phyloP scores from a whole-genome alignment of 2,888 invertebrate species.

The Cerastis leucographa region DNA sequence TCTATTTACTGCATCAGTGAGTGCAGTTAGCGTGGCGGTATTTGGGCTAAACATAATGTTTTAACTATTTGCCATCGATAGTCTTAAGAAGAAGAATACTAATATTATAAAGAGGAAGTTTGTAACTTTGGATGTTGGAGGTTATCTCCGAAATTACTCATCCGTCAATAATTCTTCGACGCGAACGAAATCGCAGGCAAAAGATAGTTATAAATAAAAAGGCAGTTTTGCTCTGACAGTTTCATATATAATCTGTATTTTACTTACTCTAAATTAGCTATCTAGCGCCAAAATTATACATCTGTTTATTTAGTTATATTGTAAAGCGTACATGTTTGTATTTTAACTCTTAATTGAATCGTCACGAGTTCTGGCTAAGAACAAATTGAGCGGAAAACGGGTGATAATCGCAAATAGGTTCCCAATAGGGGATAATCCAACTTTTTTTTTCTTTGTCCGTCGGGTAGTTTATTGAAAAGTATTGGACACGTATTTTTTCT shows the following conservation, averaged over 20 bases:
- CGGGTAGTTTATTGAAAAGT: no score
- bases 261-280: constrained; percentile 54
- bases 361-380: not conserved
- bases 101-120: not conserved
- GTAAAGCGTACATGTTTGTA: constrained; percentile 40
- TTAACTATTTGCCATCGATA: no score
- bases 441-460: no score
- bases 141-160: not conserved
- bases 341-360: constrained; percentile 9
- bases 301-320: constrained; percentile 24
- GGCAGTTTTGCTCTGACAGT: constrained; percentile 29
- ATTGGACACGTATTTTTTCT: no score
- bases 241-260: constrained; percentile 47
- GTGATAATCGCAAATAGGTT: not conserved
- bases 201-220: constrained; percentile 18
- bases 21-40: no score
- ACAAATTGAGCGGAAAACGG: not conserved
- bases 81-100: no score
- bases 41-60: no score
- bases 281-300: constrained; percentile 52
- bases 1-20: no score
- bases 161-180: not conserved
- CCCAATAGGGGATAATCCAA: no score
- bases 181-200: not conserved
- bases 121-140: not conserved